Conservation (phyloP, 2,113 vertebrate species). For the Perccottus glenii region DNA sequence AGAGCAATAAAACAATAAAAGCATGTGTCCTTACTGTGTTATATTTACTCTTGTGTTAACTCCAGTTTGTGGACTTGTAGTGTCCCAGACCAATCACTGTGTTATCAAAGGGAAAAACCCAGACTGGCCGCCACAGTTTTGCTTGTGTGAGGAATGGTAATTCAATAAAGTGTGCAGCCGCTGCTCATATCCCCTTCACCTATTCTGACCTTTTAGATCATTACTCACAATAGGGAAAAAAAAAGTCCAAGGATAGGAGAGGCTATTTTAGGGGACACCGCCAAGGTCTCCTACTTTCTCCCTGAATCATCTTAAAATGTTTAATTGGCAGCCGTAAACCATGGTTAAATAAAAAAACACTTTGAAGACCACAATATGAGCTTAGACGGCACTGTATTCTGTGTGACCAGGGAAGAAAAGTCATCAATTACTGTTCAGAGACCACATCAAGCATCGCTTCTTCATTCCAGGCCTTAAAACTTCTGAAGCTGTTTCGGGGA, state of each 20-base stretch:
- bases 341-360: conserved; percentile 72
- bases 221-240: conserved; percentile 51
- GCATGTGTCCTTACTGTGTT: not conserved
- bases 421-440: conserved; percentile 57
- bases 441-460: conserved; percentile 49
- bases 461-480: conserved; percentile 68
- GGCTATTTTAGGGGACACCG: conserved; percentile 60
- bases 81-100: not conserved
- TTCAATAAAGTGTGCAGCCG: conserved; percentile 57
- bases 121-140: conserved; percentile 18
- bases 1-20: not conserved
- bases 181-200: conserved; percentile 59
- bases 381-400: conserved; percentile 37
- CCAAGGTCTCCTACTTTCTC: conserved; percentile 57
- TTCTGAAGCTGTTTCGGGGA: conserved; percentile 68
- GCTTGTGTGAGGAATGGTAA: conserved; percentile 37
- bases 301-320: conserved; percentile 71
- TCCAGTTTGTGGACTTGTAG: conserved; percentile 9
- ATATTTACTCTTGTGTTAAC: not conserved
- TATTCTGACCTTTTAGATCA: conserved; percentile 66
- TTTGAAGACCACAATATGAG: conserved; percentile 66
- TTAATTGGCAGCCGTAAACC: conserved; percentile 76
- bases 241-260: conserved; percentile 39
- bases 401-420: conserved; percentile 10
- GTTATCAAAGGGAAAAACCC: conserved; percentile 12